Evolutionary conservation across 2,113 vertebrate species (phyloP), one percentile per base, ranked within the genome.

Genomic region (Actenoides lindsayi): DNA sequence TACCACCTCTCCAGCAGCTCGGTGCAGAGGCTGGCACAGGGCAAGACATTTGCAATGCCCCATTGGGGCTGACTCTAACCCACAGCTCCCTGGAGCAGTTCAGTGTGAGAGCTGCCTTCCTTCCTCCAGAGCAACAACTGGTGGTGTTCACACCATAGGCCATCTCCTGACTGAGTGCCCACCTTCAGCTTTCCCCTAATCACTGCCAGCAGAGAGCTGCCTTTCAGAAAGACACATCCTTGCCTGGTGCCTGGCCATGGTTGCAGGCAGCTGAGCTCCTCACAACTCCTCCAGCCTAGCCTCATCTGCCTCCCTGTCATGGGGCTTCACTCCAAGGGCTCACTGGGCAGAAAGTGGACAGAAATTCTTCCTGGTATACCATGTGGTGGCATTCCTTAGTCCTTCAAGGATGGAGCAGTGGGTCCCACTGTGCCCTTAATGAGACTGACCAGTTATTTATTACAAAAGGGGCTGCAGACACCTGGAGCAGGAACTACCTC

Each of bases 391-490:
- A 8, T 93, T 79, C 60, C 83, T 83, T 64, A 63, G 60, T 62
- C 27, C 35, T 46, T 25, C n/a, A 48, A 35, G 37, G 82, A n/a
- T 24, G n/a, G 50, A 67, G 37, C 0, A 0, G 35, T 67, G 16
- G 39, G 56, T 90, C 41, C 35, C 0, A 0, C 30, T 0, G 0
- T 50, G 87, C 30, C 11, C 46, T 51, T 69, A 89, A 60, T 1
- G 11, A 57, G 33, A 6, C 80, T 28, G 44, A 56, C 31, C 84
- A 48, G 83, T 94, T 71, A 15, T 64, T 76, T 70, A 18, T 91
- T 92, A 62, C 67, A 90, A 76, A 95, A 80, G 63, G 73, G 44
- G 16, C 6, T 88, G 60, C 33, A 87, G 89, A 42, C 69, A 51
- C 89, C 51, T 75, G 69, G 60, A 84, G 63, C 6, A 27, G 83